These are phyloP conservation scores for Calameuta idolon DNA, from an alignment of 2,888 invertebrate genomes.

Conservation along the genomic window DNA sequence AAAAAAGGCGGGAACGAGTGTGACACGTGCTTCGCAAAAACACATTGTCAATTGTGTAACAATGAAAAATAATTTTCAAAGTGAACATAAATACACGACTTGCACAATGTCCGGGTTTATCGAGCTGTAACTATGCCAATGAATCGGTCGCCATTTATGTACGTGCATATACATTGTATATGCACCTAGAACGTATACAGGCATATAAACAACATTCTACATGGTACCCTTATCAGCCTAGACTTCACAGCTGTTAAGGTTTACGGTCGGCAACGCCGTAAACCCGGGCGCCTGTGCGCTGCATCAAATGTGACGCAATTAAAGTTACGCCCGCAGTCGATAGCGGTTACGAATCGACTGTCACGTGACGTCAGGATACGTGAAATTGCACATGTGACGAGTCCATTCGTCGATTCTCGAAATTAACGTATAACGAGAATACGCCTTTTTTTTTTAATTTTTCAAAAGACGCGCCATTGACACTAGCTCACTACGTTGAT, in stretches of 20 bases:
- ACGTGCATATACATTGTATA: neutral
- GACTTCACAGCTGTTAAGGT: slow-evolving; percentile 52
- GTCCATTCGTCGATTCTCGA: neutral
- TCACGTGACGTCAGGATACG: neutral
- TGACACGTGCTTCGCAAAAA: neutral
- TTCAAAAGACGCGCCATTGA: too few species aligned
- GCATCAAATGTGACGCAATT: slow-evolving; percentile 46
- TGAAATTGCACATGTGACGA: neutral
- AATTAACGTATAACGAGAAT: too few species aligned
- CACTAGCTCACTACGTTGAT: neutral
- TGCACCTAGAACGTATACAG: slow-evolving; percentile 24
- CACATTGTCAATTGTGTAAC: neutral
- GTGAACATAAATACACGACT: neutral
- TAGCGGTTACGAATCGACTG: neutral
- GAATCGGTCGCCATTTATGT: neutral
- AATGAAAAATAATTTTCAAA: neutral
- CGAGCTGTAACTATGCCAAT: slow-evolving; percentile 3
- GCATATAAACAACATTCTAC: slow-evolving; percentile 37
- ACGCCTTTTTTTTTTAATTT: too few species aligned
- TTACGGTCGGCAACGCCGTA: slow-evolving; percentile 36
- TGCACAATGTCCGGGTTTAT: neutral
- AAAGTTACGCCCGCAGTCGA: slow-evolving; percentile 29
- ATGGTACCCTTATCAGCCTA: slow-evolving; percentile 47
- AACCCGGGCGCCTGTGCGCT: slow-evolving; percentile 34
- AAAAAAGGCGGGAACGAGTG: neutral